Base-by-base conservation (phyloP, 2,113 vertebrate genomes). In the Ariopsis seemanni region DNA sequence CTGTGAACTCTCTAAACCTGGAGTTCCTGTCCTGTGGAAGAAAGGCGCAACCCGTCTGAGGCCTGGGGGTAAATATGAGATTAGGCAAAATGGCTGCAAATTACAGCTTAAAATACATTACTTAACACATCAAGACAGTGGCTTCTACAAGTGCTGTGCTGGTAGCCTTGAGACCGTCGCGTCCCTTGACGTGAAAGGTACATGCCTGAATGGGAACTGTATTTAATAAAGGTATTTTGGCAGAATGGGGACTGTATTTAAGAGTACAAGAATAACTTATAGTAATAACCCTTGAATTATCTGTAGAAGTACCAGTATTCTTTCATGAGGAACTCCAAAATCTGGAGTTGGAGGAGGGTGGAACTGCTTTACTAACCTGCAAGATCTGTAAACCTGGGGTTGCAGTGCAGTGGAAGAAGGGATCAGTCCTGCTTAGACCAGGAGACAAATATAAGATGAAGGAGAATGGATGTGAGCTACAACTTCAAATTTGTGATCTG, bases 291-390 rank as follows among this genome's bases (percentile, higher is more conserved):
- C 18, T 25, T 75, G 12, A 50, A 48, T 55, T 34, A 1, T 65
- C n/a, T 86, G n/a, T 57, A 87, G 86, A 87, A 53, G n/a, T 22
- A 83, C 55, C 80, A 18, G 22, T 87, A 9, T 22, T 53, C 15
- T 96, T 97, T 92, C 96, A 96, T 74, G 93, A 94, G 72, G 96
- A 96, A 71, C 89, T 98, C 82, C 96, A 94, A 94, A 95, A 95
- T n/a, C 94, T 95, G 84, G 97, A 97, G 88, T 94, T 90, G 8
- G 94, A 95, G 0, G 96, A 97, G 90, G 96, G 96, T 0, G 94
- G 94, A 60, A 92, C 91, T 0, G 92, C 95, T 83, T 95, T 94
- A 0, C 91, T 97, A 86, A 95, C 93, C 87, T 97, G 97, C 1
- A 95, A 97, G 92, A 93, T 97, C 55, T 96, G 96, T 42, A 96